phyloP scores from a whole-genome alignment of 2,888 invertebrate species.

The Parnassius glacialis region DNA sequence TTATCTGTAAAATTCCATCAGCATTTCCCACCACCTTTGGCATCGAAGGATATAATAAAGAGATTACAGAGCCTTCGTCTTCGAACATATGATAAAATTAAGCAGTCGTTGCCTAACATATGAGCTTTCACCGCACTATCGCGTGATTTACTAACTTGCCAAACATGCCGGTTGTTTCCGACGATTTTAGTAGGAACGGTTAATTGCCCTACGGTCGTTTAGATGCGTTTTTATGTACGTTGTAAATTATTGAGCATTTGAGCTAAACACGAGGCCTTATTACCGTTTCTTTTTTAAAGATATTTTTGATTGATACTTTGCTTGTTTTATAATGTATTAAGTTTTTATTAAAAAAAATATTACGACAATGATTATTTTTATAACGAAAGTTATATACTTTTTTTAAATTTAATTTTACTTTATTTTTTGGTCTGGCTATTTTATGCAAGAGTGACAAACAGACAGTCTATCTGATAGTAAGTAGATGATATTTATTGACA shows the following conservation, averaged over 20 bases:
- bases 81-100: slow-evolving; percentile 25
- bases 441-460: too few species aligned
- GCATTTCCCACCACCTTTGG: slow-evolving; percentile 12
- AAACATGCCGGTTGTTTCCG: slow-evolving; percentile 48
- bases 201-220: slow-evolving; percentile 36
- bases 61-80: slow-evolving; percentile 14
- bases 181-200: slow-evolving; percentile 40
- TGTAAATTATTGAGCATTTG: slow-evolving; percentile 25
- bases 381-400: too few species aligned
- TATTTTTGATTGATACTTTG: slow-evolving; percentile 22
- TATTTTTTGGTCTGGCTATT: too few species aligned
- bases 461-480: too few species aligned
- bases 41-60: slow-evolving; percentile 8
- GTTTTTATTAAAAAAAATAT: background rate
- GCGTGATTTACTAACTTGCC: slow-evolving; percentile 62
- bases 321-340: slow-evolving; percentile 4
- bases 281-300: slow-evolving; percentile 25
- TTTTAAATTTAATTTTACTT: too few species aligned
- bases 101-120: slow-evolving; percentile 41
- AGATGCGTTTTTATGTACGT: slow-evolving; percentile 26
- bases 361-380: background rate
- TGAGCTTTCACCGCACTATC: slow-evolving; percentile 57
- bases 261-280: slow-evolving; percentile 19
- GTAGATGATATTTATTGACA: too few species aligned
- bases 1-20: slow-evolving; percentile 4